Evolutionary conservation across 2,888 invertebrate genomes (phyloP).

Genomic region (Rotaria sp.): DNA sequence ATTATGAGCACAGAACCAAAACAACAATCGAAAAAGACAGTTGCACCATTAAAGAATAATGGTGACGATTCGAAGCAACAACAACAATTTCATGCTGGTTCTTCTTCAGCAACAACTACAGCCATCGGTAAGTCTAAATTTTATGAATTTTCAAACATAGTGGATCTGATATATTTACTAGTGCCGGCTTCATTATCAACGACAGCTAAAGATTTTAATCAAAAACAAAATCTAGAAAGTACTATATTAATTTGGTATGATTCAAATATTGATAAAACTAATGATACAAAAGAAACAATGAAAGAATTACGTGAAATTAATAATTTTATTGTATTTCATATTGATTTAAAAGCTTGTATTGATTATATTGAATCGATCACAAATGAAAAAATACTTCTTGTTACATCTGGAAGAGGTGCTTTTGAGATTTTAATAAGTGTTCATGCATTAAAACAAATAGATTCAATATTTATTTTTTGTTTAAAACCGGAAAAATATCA

Average conservation of each 20-base stretch:
- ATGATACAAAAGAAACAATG: not conserved
- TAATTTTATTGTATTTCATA: not conserved
- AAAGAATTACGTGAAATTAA: not conserved
- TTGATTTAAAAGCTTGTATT: not conserved
- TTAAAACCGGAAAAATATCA: not conserved
- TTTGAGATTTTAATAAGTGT: not conserved
- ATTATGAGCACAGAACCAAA: no score
- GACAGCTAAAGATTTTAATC: no score
- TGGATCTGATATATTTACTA: no score
- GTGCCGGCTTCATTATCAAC: no score
- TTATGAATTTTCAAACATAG: no score
- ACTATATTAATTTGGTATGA: not conserved
- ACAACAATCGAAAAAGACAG: no score
- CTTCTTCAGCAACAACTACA: no score
- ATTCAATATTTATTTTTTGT: not conserved
- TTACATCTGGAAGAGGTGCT: not conserved
- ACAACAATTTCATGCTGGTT: no score
- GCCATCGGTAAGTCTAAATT: no score
- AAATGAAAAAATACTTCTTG: not conserved
- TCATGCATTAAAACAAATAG: not conserved
- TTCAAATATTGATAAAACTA: not conserved
- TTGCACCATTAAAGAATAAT: no score
- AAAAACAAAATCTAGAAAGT: no score
- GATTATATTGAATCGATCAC: not conserved
- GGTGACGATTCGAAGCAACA: no score